Conservation (phyloP, 2,797 vertebrate species). For the Pampus argenteus region DNA sequence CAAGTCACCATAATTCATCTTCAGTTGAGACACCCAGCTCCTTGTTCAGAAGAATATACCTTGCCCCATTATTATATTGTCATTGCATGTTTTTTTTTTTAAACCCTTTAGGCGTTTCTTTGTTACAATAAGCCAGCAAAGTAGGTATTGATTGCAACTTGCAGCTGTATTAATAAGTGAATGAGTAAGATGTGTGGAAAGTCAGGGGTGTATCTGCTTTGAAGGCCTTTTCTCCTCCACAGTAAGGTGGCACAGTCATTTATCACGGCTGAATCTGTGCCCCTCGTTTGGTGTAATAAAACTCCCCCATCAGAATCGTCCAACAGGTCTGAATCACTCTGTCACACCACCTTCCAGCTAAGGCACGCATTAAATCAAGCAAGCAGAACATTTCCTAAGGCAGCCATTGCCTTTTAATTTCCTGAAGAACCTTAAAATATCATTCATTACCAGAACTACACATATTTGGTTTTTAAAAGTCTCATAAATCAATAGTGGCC, state of each 20-base stretch:
- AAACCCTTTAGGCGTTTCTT: conserved; percentile 77
- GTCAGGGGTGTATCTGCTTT: conserved; percentile 85
- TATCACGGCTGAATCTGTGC: conserved; percentile 98
- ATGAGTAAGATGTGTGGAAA: conserved; percentile 79
- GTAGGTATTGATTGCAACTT: conserved; percentile 84
- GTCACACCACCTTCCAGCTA: conserved; percentile 99
- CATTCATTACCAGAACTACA: conserved; percentile 99
- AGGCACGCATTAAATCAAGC: conserved; percentile 99
- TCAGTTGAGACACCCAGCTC: conserved; percentile 66
- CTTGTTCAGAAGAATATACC: conserved; percentile 73
- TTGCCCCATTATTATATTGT: conserved; percentile 65
- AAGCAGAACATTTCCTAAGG: conserved; percentile 99
- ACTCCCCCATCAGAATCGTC: conserved; percentile 99
- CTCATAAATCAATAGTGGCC: conserved; percentile 99
- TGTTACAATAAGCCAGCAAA: conserved; percentile 80
- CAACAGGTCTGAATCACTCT: conserved; percentile 99
- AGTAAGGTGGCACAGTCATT: conserved; percentile 95
- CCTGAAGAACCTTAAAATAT: conserved; percentile 99
- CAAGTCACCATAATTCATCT: conserved; percentile 80
- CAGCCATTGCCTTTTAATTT: conserved; percentile 99
- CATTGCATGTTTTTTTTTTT: conserved; percentile 60
- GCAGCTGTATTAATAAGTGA: conserved; percentile 83
- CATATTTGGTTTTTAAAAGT: conserved; percentile 99
- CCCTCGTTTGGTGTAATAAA: conserved; percentile 99
- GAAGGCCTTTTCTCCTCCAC: conserved; percentile 87